phyloP scores from a whole-genome alignment of 2,113 vertebrate species.

The Pagrus major region DNA sequence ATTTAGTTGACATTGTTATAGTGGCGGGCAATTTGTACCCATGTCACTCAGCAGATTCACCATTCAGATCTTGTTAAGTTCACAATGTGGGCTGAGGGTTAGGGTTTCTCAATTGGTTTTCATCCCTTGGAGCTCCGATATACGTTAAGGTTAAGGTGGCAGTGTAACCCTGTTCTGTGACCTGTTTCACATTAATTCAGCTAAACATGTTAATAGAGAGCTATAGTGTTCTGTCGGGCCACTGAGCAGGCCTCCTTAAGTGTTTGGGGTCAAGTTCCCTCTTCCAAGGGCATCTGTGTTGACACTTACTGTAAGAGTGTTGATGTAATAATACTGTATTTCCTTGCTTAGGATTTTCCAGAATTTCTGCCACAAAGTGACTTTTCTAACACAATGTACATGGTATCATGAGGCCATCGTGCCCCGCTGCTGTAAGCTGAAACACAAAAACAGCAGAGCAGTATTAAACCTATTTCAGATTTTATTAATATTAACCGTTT shows the following conservation, averaged over 20 bases:
- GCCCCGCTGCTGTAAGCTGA: not conserved
- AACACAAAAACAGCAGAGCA: conserved; percentile 24
- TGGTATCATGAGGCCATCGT: conserved; percentile 3
- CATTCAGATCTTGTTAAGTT: conserved; percentile 25
- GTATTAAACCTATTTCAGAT: conserved; percentile 27
- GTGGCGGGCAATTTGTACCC: conserved; percentile 34
- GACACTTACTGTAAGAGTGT: not conserved
- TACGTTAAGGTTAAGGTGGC: conserved; percentile 10
- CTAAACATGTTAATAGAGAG: conserved; percentile 20
- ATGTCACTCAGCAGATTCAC: conserved; percentile 37
- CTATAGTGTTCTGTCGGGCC: not conserved
- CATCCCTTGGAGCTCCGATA: conserved; percentile 1
- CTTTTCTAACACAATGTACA: not conserved
- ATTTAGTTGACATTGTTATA: conserved; percentile 33
- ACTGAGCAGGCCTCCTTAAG: not conserved
- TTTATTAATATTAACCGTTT: conserved; percentile 23
- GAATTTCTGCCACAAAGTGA: not conserved
- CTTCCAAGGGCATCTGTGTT: conserved; percentile 1
- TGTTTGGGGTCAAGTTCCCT: conserved; percentile 26
- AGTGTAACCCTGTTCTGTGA: conserved; percentile 11
- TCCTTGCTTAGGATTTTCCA: not conserved
- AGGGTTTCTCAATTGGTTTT: conserved; percentile 30
- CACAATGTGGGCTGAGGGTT: not conserved
- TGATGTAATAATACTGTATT: not conserved
- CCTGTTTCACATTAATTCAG: conserved; percentile 23